Evolutionary conservation across 2,113 vertebrate species (phyloP), one percentile per base, ranked within the genome.

Genomic region (Saccopteryx leptura): DNA sequence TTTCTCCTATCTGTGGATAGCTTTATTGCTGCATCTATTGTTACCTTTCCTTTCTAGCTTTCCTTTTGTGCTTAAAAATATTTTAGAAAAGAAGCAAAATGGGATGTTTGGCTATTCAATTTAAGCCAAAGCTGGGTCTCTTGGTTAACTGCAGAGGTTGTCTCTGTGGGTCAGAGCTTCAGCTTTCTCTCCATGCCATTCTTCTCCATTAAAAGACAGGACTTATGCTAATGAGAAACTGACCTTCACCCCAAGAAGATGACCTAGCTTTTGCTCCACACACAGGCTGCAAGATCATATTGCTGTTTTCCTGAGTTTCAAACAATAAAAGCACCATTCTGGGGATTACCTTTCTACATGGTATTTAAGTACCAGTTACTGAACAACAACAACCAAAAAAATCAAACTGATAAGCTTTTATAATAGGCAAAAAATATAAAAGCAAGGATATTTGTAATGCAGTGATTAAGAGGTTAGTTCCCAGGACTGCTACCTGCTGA

Each of bases 331-430:
- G n/a, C 9, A 46, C 33, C 31, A 0, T 96, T 97, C 63, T 80
- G 60, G 24, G 60, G 88, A 96, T 97, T 97, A 97, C 72, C 88
- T 96, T 95, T 95, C 79, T 65, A 81, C 48, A 81, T 85, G 19
- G 91, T 94, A 95, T 97, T 94, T 97, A 97, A 97, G 56, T 94
- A 96, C 74, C 78, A 93, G 88, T 58, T 78, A 82, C 33, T 82
- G 92, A 95, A 94, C 60, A 96, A 39, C 39, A 39, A 39, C 39
- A 39, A 39, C 39, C 39, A 39, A 39, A 88, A 86, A 83, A 81
- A 79, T 81, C 68, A 88, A 81, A 80, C 31, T 1, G 26, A 71
- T 86, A 85, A 63, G 31, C 31, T 83, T 95, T 93, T 89, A 80
- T 71, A 78, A 69, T 71, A 78, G 17, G 21, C 66, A 84, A 81